These are phyloP conservation scores for Mesorhabditis sp. DNA, from an alignment of 2,888 invertebrate species.

Conservation along the genomic window DNA sequence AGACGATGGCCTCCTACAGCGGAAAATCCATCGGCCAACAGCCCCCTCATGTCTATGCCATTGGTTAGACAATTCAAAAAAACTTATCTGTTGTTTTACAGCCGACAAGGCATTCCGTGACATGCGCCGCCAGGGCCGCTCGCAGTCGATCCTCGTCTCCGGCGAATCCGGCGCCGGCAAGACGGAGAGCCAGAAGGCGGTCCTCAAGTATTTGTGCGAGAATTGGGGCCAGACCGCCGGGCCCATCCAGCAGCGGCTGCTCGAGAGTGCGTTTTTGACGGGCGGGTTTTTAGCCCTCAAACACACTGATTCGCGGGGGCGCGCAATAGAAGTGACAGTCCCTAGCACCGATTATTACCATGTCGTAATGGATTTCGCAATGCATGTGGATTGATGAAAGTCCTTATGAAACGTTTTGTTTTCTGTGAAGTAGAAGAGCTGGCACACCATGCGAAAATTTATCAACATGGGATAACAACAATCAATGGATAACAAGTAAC, in stretches of 20 bases:
- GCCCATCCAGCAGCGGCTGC: conserved; percentile 87
- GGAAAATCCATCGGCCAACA: conserved; percentile 88
- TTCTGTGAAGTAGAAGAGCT: too few species aligned
- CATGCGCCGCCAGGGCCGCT: conserved; percentile 86
- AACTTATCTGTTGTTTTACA: conserved; percentile 58
- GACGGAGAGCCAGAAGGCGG: conserved; percentile 96
- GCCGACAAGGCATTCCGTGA: conserved; percentile 96
- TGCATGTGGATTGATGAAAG: too few species aligned
- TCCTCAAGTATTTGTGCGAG: conserved; percentile 84
- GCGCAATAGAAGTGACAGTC: too few species aligned
- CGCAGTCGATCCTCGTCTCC: conserved; percentile 93
- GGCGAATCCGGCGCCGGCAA: conserved; percentile 83
- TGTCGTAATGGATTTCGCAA: too few species aligned
- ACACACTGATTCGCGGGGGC: too few species aligned
- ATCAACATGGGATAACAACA: too few species aligned
- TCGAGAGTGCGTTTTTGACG: conserved; percentile 69
- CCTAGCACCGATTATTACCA: too few species aligned
- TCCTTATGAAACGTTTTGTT: too few species aligned
- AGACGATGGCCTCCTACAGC: conserved; percentile 76
- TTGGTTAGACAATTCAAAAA: conserved; percentile 66
- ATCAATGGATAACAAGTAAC: too few species aligned
- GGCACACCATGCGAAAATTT: too few species aligned
- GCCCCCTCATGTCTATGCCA: conserved; percentile 93
- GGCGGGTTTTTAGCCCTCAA: too few species aligned
- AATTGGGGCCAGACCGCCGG: conserved; percentile 82